A percentile compares a stretch with the other conserved stretches of the same genome.
Evolutionary conservation across 2,113 vertebrate genomes (phyloP).

Genomic region (Podilymbus podiceps): DNA sequence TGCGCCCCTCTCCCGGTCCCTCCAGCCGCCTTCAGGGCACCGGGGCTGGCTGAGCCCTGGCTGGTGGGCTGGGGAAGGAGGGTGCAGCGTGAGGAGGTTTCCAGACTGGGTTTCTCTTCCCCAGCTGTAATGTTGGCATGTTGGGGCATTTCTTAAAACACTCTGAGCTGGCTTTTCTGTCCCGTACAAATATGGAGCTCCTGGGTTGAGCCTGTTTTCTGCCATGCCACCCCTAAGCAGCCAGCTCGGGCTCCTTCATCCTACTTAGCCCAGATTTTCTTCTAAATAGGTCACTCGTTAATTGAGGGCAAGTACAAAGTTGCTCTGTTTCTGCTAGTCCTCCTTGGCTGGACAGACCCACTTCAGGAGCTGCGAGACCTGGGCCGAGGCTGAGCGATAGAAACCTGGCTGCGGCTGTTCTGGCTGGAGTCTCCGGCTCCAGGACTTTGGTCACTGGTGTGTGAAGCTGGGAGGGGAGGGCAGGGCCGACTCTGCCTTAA

Average conservation of each 20-base stretch:
- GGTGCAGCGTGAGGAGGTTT: rapidly evolving
- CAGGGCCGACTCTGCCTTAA: not conserved
- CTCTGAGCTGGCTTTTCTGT: not conserved
- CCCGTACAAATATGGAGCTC: not conserved
- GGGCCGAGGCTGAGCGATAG: not conserved
- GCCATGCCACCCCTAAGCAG: not conserved
- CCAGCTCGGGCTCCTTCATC: not conserved
- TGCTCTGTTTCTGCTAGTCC: constrained; percentile 12
- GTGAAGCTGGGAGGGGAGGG: not conserved
- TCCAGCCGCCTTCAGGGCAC: rapidly evolving
- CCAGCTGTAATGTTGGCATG: not conserved
- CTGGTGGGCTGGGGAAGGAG: not conserved
- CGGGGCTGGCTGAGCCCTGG: not conserved
- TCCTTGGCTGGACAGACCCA: not conserved
- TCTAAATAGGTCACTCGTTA: constrained; percentile 33
- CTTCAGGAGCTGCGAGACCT: not conserved
- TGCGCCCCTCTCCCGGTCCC: not conserved
- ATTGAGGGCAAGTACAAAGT: constrained; percentile 43
- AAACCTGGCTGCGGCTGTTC: not conserved
- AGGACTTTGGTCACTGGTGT: not conserved
- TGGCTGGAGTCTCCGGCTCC: not conserved
- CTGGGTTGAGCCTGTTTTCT: not conserved
- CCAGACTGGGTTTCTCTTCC: not conserved
- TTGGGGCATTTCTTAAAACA: not conserved
- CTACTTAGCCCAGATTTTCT: constrained; percentile 48